These are phyloP conservation scores for Pocillopora meandrina DNA, from an alignment of 92 coral and sea anemone species.

Conservation along the genomic window DNA sequence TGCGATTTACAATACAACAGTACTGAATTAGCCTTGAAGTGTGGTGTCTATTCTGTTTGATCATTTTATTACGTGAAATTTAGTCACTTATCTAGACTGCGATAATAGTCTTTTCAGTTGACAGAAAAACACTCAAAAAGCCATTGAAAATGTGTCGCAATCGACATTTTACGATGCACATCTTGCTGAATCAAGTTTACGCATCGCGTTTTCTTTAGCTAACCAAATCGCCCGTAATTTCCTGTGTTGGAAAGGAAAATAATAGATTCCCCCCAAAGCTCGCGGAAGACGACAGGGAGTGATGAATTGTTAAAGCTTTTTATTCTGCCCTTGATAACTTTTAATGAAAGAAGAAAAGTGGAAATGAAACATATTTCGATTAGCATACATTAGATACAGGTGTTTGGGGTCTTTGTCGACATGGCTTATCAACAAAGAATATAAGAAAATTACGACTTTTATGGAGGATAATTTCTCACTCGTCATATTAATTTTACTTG, in stretches of 20 bases:
- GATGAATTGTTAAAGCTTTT: conserved; percentile 60
- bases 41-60: conserved; percentile 24
- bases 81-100: conserved; percentile 19
- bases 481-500: conserved; percentile 53
- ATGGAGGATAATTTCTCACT: conserved; percentile 53
- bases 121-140: conserved; percentile 12
- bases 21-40: conserved; percentile 20
- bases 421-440: conserved; percentile 30
- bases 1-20: background rate
- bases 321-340: conserved; percentile 58
- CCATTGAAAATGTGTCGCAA: conserved; percentile 1
- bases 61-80: conserved; percentile 35
- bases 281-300: conserved; percentile 60
- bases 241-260: conserved; percentile 38
- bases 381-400: conserved; percentile 59
- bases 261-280: conserved; percentile 56
- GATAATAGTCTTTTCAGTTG: conserved; percentile 21
- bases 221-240: conserved; percentile 25
- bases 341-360: conserved; percentile 63
- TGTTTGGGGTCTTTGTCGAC: conserved; percentile 44
- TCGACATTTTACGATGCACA: background rate
- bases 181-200: background rate
- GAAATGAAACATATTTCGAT: conserved; percentile 52
- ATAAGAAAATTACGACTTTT: conserved; percentile 53
- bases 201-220: conserved; percentile 11